phyloP scores from a whole-genome alignment of 2,888 invertebrate species.

The Clistopyga incitator region DNA sequence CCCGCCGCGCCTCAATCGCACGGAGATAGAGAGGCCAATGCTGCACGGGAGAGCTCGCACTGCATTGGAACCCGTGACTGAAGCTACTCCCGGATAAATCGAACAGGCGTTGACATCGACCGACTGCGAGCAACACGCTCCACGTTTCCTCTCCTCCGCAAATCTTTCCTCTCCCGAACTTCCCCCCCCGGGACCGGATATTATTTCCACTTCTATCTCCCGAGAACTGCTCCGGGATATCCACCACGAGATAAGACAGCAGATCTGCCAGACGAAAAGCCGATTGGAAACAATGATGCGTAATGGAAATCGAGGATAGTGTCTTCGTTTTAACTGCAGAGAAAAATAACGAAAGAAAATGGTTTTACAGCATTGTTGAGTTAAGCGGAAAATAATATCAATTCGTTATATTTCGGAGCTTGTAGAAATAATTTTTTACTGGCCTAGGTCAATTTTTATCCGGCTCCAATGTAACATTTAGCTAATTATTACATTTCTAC shows the following conservation, averaged over 20 bases:
- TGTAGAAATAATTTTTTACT: too few relatives aligned
- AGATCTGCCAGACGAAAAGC: not conserved
- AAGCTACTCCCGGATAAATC: conserved; percentile 26
- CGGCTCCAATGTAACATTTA: too few relatives aligned
- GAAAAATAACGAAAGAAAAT: not conserved
- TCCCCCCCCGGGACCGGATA: conserved; percentile 53
- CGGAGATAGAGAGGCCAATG: conserved; percentile 10
- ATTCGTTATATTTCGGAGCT: too few relatives aligned
- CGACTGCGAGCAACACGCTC: conserved; percentile 45
- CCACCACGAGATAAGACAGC: conserved; percentile 26
- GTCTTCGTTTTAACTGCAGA: too few relatives aligned
- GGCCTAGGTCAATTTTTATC: too few relatives aligned
- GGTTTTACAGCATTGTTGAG: not conserved
- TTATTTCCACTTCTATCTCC: conserved; percentile 54
- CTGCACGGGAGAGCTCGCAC: conserved; percentile 13
- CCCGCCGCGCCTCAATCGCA: conserved; percentile 24
- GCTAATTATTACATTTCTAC: too few relatives aligned
- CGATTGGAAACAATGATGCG: conserved; percentile 5
- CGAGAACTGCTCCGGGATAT: conserved; percentile 34
- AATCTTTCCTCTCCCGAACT: conserved; percentile 14
- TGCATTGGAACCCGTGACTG: conserved; percentile 27
- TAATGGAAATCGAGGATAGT: not conserved
- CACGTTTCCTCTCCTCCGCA: conserved; percentile 3
- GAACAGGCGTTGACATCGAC: conserved; percentile 46
- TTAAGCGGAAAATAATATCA: not conserved